Percentiles rank a stretch among this genome's conserved stretches.
These are phyloP conservation scores for Poecilia gillii DNA, from an alignment of 2,797 vertebrate genomes.

Conservation along the genomic window DNA sequence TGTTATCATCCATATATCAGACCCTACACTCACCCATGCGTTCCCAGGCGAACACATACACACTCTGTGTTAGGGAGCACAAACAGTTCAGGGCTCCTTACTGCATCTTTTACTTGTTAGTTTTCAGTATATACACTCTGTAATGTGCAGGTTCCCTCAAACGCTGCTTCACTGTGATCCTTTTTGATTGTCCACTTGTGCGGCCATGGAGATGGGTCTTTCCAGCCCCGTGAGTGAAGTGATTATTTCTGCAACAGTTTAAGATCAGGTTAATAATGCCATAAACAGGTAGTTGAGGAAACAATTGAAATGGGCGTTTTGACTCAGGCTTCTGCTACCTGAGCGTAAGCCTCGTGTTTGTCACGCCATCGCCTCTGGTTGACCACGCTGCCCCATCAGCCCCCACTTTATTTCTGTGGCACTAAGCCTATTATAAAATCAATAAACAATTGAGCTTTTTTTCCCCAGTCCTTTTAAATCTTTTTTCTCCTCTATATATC, in stretches of 20 bases:
- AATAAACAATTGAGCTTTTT: conserved; percentile 88
- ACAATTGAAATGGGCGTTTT: conserved; percentile 63
- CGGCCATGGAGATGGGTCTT: neutral
- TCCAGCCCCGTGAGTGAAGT: conserved; percentile 46
- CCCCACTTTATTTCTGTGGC: conserved; percentile 83
- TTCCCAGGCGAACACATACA: conserved; percentile 59
- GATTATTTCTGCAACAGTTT: conserved; percentile 76
- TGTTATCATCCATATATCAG: conserved; percentile 88
- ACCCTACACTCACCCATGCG: conserved; percentile 76
- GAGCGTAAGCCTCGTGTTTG: conserved; percentile 78
- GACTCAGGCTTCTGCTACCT: conserved; percentile 75
- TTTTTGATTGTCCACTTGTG: conserved; percentile 30
- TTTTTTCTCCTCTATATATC: conserved; percentile 85
- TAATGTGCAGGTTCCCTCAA: neutral
- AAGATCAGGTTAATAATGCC: conserved; percentile 73
- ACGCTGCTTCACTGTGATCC: conserved; percentile 16
- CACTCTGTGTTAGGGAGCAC: conserved; percentile 50
- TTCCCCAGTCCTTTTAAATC: conserved; percentile 80
- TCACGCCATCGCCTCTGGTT: conserved; percentile 76
- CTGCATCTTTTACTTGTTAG: conserved; percentile 11
- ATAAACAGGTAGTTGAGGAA: conserved; percentile 46
- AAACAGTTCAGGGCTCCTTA: conserved; percentile 26
- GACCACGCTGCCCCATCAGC: conserved; percentile 70
- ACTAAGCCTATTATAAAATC: conserved; percentile 90
- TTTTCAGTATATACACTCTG: conserved; percentile 10